A percentile compares a stretch with the other conserved stretches of the same genome.
These are phyloP conservation scores for Sebastes trivittatus DNA, from an alignment of 2,797 vertebrate species.

Conservation along the genomic window DNA sequence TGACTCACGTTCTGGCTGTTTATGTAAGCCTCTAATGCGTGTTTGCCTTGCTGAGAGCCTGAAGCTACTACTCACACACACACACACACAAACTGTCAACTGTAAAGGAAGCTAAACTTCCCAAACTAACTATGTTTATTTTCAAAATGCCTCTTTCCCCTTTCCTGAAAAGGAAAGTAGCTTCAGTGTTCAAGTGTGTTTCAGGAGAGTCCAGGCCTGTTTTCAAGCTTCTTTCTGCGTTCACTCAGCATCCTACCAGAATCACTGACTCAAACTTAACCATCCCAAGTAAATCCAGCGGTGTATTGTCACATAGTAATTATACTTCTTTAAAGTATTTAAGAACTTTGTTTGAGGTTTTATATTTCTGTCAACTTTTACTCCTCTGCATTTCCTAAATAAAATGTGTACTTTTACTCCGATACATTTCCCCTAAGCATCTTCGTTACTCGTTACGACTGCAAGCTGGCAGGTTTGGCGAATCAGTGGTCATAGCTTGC, in stretches of 20 bases:
- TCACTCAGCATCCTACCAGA: background rate
- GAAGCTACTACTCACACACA: slow-evolving; percentile 23
- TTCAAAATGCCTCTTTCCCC: background rate
- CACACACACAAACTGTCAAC: background rate
- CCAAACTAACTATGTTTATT: slow-evolving; percentile 33
- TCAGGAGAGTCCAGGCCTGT: background rate
- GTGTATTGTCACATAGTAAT: no score
- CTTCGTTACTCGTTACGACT: no score
- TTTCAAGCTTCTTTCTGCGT: background rate
- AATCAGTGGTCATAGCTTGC: no score
- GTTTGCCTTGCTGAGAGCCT: slow-evolving; percentile 47
- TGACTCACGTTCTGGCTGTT: slow-evolving; percentile 57
- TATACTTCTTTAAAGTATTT: no score
- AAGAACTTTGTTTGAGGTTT: no score
- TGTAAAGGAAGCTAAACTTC: slow-evolving; percentile 32
- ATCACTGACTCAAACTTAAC: background rate
- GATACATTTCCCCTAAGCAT: no score
- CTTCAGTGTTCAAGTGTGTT: background rate
- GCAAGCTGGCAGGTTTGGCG: no score
- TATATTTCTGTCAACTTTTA: no score
- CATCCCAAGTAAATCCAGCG: background rate
- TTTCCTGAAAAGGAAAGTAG: background rate
- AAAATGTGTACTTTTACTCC: no score
- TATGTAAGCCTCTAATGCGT: slow-evolving; percentile 58
- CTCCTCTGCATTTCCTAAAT: no score